phyloP scores from a whole-genome alignment of 2,797 vertebrate genomes.

The Epinephelus awoara region DNA sequence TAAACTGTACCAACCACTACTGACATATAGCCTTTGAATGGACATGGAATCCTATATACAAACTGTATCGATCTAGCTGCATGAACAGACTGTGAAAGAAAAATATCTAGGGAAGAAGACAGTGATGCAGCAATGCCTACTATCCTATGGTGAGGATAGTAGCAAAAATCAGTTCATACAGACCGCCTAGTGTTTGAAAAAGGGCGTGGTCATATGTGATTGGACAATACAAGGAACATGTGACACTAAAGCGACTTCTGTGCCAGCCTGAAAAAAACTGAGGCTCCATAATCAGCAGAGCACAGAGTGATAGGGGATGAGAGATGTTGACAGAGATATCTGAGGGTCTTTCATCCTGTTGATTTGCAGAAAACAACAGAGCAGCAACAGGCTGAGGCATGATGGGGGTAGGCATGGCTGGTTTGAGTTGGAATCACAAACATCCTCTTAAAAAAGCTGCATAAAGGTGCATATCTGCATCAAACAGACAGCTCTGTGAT shows the following conservation, averaged over 20 bases:
- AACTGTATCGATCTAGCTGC: too few relatives aligned
- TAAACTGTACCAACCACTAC: neutral
- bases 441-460: slow-evolving; percentile 25
- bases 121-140: neutral
- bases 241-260: neutral
- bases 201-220: neutral
- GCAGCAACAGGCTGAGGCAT: slow-evolving; percentile 57
- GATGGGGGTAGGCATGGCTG: slow-evolving; percentile 28
- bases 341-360: slow-evolving; percentile 26
- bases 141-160: neutral
- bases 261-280: neutral
- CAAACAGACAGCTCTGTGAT: neutral
- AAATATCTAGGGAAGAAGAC: neutral
- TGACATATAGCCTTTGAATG: neutral
- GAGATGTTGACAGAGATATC: slow-evolving; percentile 39
- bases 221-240: neutral
- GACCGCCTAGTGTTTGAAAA: neutral
- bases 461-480: slow-evolving; percentile 3
- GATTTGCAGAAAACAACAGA: slow-evolving; percentile 49
- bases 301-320: slow-evolving; percentile 7
- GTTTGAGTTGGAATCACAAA: slow-evolving; percentile 52
- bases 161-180: too few relatives aligned
- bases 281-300: neutral
- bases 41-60: neutral
- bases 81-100: neutral